Percentiles rank a stretch among this genome's conserved stretches.
phyloP scores from a whole-genome alignment of 2,888 invertebrate species.

The Lamellibrachia columna region DNA sequence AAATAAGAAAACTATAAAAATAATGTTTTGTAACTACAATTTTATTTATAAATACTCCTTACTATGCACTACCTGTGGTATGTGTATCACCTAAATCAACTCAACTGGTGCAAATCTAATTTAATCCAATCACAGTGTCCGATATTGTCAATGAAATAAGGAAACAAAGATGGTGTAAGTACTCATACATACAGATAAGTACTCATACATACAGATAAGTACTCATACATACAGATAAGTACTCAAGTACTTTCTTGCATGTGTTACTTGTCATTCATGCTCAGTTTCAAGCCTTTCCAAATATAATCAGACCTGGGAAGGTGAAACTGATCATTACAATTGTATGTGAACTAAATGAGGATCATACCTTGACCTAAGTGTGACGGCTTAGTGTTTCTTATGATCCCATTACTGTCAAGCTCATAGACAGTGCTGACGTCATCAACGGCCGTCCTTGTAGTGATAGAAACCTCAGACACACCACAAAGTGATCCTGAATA shows the following conservation, averaged over 20 bases:
- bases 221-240: neutral
- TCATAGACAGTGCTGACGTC: conserved; percentile 67
- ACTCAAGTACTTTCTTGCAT: neutral
- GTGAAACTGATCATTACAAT: conserved; percentile 17
- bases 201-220: too few relatives aligned
- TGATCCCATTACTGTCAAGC: conserved; percentile 68
- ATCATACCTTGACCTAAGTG: conserved; percentile 68
- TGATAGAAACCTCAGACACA: conserved; percentile 69
- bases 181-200: too few relatives aligned
- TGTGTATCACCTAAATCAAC: too few relatives aligned
- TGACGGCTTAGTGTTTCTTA: conserved; percentile 65
- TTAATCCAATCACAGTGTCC: too few relatives aligned
- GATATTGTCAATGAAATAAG: too few relatives aligned
- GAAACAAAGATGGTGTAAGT: too few relatives aligned
- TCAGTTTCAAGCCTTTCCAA: neutral
- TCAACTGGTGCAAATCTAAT: too few relatives aligned
- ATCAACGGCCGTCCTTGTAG: conserved; percentile 69
- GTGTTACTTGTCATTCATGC: neutral
- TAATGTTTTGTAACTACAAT: too few relatives aligned
- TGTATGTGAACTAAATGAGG: conserved; percentile 18
- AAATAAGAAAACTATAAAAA: too few relatives aligned
- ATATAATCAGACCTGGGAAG: neutral
- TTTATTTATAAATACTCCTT: too few relatives aligned
- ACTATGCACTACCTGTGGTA: too few relatives aligned
- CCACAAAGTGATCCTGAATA: conserved; percentile 68